A percentile compares a stretch with the other conserved stretches of the same genome.
phyloP scores from a whole-genome alignment of 2,888 invertebrate species.

The Microctonus brassicae region DNA sequence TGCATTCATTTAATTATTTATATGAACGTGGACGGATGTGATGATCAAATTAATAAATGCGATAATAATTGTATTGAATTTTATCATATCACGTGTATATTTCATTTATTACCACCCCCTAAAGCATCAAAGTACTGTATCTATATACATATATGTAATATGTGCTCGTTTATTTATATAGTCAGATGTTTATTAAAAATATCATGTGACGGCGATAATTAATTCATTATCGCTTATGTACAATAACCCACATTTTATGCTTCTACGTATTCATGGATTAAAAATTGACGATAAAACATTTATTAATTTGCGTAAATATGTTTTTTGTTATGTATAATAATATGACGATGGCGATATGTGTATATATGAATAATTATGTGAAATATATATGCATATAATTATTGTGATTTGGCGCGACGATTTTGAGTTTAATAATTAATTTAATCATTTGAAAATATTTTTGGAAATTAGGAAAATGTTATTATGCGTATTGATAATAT shows the following conservation, averaged over 20 bases:
- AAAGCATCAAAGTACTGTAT: neutral
- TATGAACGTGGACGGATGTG: neutral
- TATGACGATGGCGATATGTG: no score
- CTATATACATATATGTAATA: neutral
- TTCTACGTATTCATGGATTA: neutral
- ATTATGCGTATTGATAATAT: no score
- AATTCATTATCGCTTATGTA: neutral
- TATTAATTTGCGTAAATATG: no score
- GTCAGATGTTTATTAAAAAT: conserved; percentile 1
- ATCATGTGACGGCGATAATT: conserved; percentile 4
- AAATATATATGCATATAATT: no score
- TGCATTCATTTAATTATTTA: neutral
- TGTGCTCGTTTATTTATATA: neutral
- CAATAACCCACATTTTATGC: neutral
- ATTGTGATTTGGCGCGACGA: no score
- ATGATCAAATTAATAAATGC: neutral
- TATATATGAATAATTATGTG: no score
- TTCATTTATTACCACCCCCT: neutral
- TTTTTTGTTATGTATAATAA: no score
- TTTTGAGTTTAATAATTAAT: no score
- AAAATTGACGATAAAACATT: neutral
- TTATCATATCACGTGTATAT: conserved; percentile 11
- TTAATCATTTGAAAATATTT: no score
- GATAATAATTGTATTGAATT: neutral
- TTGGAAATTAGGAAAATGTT: no score